Evolutionary conservation across 2,113 vertebrate genomes (phyloP).

Genomic region (Noctilio leporinus): DNA sequence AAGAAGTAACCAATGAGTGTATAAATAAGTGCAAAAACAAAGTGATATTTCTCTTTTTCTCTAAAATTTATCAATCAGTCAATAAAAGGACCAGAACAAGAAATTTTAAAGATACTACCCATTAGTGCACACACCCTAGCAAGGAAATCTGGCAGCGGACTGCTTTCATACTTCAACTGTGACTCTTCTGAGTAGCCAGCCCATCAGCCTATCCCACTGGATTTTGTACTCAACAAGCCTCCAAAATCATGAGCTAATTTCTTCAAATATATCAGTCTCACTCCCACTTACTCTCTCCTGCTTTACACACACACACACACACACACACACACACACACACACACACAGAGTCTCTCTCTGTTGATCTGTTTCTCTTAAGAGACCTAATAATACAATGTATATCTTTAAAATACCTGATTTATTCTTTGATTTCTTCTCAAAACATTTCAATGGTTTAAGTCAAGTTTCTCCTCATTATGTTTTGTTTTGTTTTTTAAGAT

Average conservation of each 20-base stretch:
- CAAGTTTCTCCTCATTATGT: neutral
- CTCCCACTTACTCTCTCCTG: no score
- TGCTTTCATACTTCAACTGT: neutral
- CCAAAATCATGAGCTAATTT: neutral
- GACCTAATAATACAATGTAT: neutral
- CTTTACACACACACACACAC: no score
- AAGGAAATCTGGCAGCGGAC: neutral
- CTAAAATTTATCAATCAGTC: no score
- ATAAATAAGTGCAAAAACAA: no score
- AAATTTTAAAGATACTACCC: neutral
- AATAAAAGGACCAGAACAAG: neutral
- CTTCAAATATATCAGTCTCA: neutral
- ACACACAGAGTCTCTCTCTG: no score
- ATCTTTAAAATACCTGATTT: neutral
- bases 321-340: no score
- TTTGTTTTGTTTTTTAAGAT: neutral
- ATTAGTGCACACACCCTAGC: neutral
- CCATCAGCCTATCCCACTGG: neutral
- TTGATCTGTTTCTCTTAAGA: neutral
- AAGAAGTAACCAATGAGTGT: no score
- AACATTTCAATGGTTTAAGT: neutral
- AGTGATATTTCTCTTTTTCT: no score
- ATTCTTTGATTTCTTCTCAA: neutral
- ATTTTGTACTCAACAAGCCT: neutral
- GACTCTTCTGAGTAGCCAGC: neutral